Conservation (phyloP, 2,113 vertebrate genomes). For the Miniopterus natalensis region DNA sequence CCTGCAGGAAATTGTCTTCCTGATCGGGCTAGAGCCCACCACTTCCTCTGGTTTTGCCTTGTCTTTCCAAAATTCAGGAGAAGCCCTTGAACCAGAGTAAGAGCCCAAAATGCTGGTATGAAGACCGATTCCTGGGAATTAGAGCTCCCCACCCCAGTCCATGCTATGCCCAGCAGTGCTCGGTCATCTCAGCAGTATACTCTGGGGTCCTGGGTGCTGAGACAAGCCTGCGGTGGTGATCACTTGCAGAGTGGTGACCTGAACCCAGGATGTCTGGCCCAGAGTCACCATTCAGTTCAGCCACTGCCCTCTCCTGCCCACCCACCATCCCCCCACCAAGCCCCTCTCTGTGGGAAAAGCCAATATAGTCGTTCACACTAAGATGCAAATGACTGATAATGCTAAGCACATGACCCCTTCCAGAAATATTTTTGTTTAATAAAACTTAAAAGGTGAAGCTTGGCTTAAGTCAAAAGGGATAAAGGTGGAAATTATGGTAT, state of each 20-base stretch:
- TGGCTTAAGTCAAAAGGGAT: background rate
- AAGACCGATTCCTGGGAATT: background rate
- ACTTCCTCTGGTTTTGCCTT: background rate
- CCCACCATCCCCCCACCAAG: background rate
- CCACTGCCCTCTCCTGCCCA: background rate
- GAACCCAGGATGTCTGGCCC: background rate
- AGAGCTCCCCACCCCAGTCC: background rate
- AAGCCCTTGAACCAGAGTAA: background rate
- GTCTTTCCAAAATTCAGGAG: background rate
- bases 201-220: rapidly evolving
- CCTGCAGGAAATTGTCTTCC: background rate
- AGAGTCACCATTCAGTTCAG: background rate
- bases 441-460: background rate
- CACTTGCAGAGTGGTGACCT: background rate
- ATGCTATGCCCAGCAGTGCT: background rate
- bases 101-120: rapidly evolving
- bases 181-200: background rate
- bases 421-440: background rate
- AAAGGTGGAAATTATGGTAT: background rate
- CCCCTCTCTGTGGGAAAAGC: too few species aligned
- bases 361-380: background rate
- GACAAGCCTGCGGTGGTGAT: background rate
- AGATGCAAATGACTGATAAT: background rate
- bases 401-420: background rate
- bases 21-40: background rate